Percentiles rank a stretch among this genome's conserved stretches.
phyloP scores from a whole-genome alignment of 2,888 invertebrate genomes.

The Lissocephala sabroskyi region DNA sequence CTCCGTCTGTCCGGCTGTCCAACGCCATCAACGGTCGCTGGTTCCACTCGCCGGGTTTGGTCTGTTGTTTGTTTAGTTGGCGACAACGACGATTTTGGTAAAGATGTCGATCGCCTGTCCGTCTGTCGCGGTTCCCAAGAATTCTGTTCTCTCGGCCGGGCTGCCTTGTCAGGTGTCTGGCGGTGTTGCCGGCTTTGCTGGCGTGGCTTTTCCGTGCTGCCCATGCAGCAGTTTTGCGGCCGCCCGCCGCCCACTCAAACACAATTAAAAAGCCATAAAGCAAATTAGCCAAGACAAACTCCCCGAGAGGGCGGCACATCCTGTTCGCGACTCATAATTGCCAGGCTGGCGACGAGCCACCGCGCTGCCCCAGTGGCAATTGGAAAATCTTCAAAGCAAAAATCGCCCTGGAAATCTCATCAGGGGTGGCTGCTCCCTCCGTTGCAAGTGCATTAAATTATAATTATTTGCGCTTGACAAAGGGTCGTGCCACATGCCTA shows the following conservation, averaged over 20 bases:
- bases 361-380: constrained; percentile 49
- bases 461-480: constrained; percentile 70
- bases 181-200: too few species aligned
- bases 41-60: too few species aligned
- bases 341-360: too few species aligned
- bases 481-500: constrained; percentile 69
- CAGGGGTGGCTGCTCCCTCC: constrained; percentile 32
- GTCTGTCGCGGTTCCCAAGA: too few species aligned
- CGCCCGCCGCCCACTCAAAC: constrained; percentile 37
- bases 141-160: too few species aligned
- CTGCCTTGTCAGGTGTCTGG: too few species aligned
- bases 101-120: too few species aligned
- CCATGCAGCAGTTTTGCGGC: neutral
- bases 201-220: too few species aligned
- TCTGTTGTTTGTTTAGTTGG: too few species aligned
- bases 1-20: too few species aligned
- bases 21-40: too few species aligned
- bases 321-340: constrained; percentile 50
- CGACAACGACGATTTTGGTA: too few species aligned
- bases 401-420: constrained; percentile 25
- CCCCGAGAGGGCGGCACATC: constrained; percentile 40
- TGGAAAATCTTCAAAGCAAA: constrained; percentile 47
- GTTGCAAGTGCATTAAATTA: constrained; percentile 68
- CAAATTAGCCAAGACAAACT: constrained; percentile 61
- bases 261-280: constrained; percentile 64